Evolutionary conservation across 2,888 invertebrate species (phyloP).

Genomic region (Psylliodes chrysocephalus): DNA sequence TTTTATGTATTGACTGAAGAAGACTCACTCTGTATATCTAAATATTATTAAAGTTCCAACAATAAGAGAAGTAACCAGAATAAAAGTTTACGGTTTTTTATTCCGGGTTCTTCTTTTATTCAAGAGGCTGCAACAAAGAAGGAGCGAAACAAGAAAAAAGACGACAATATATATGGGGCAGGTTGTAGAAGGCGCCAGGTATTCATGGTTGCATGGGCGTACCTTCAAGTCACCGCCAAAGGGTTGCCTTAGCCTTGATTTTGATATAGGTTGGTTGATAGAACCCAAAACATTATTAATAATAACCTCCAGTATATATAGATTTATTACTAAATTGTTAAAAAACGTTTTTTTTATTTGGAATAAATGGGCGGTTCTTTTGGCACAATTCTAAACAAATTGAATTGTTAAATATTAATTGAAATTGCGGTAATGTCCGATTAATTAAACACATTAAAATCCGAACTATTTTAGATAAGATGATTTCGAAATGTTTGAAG

Average conservation of each 20-base stretch:
- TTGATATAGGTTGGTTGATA: neutral
- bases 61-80: constrained; percentile 32
- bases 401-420: too few species aligned
- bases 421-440: too few species aligned
- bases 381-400: too few species aligned
- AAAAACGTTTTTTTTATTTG: too few species aligned
- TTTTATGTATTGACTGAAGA: neutral
- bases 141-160: constrained; percentile 3
- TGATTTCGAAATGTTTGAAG: too few species aligned
- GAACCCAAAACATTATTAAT: too few species aligned
- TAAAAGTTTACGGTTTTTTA: constrained; percentile 31
- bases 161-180: constrained; percentile 32
- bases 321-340: too few species aligned
- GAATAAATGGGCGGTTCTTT: too few species aligned
- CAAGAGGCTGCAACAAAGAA: constrained; percentile 40
- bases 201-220: constrained; percentile 41
- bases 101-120: constrained; percentile 46
- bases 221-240: neutral
- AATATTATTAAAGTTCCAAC: constrained; percentile 5
- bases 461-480: too few species aligned
- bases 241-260: neutral
- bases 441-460: too few species aligned
- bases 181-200: constrained; percentile 49
- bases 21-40: neutral
- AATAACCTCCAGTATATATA: too few species aligned